phyloP scores from a whole-genome alignment of 2,888 invertebrate species.

The Sepiola atlantica region DNA sequence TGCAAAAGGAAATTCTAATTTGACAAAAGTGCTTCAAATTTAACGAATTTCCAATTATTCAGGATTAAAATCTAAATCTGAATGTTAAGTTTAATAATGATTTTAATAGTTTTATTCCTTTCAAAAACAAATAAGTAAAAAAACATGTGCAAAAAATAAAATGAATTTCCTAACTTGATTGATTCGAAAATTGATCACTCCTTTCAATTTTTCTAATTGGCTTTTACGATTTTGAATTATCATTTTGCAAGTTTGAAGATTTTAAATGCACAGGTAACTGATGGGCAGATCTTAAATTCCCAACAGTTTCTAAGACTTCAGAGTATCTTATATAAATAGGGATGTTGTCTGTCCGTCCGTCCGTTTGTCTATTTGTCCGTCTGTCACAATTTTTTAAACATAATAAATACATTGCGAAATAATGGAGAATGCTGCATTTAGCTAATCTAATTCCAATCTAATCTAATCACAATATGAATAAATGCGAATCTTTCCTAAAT shows the following conservation, averaged over 20 bases:
- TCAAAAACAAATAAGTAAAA: not conserved
- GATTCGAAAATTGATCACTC: not conserved
- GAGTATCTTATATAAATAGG: too few species aligned
- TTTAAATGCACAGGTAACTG: not conserved
- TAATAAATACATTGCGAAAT: too few species aligned
- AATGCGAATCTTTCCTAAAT: too few species aligned
- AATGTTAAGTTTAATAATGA: not conserved
- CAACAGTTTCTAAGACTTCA: too few species aligned
- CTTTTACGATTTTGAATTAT: not conserved
- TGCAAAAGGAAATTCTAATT: not conserved
- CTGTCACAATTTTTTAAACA: too few species aligned
- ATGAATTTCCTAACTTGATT: not conserved
- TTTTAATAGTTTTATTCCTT: not conserved
- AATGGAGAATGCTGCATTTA: too few species aligned
- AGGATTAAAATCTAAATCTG: not conserved
- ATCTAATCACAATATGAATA: too few species aligned
- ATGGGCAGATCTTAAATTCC: too few species aligned
- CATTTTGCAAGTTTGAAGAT: not conserved
- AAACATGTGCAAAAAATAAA: too few species aligned
- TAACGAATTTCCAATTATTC: not conserved
- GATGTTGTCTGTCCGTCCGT: too few species aligned
- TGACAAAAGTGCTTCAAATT: not conserved
- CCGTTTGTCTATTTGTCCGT: too few species aligned
- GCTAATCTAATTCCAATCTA: too few species aligned
- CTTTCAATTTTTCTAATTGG: constrained; percentile 4